phyloP scores from a whole-genome alignment of 1,140 invertebrate species.

The Globodera rostochiensis region DNA sequence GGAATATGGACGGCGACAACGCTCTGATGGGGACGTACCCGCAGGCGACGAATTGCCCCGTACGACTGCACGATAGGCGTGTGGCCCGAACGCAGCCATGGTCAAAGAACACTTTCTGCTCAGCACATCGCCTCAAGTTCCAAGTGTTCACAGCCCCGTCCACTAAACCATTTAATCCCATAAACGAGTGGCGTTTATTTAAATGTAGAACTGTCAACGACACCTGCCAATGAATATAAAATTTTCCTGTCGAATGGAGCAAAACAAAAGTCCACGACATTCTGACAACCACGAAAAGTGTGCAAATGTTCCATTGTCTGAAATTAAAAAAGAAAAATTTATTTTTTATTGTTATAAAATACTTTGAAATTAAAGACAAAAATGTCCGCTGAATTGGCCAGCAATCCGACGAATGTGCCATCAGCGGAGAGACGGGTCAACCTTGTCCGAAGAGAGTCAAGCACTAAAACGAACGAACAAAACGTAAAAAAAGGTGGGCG shows the following conservation, averaged over 20 bases:
- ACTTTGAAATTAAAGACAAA: conserved; percentile 47
- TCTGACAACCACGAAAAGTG: conserved; percentile 39
- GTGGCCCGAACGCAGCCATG: conserved; percentile 47
- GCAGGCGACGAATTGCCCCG: conserved; percentile 52
- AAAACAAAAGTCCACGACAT: conserved; percentile 49
- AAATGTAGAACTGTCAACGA: not conserved
- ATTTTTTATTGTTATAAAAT: not conserved
- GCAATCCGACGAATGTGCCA: conserved; percentile 43
- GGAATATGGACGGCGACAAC: not conserved
- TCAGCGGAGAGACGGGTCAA: conserved; percentile 34
- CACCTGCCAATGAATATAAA: conserved; percentile 39
- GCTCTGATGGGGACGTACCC: conserved; percentile 32
- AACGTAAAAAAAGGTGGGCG: conserved; percentile 1
- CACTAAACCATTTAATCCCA: conserved; percentile 11
- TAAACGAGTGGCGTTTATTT: conserved; percentile 17
- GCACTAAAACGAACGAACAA: conserved; percentile 18
- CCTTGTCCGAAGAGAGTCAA: conserved; percentile 9
- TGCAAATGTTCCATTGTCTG: conserved; percentile 56
- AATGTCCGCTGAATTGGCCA: conserved; percentile 35
- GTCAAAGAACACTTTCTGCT: conserved; percentile 42
- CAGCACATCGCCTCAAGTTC: conserved; percentile 30
- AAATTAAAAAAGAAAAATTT: conserved; percentile 11
- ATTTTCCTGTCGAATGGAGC: conserved; percentile 45
- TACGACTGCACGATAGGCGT: conserved; percentile 34
- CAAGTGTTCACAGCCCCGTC: conserved; percentile 48